A percentile compares a stretch with the other conserved stretches of the same genome.
phyloP scores from a whole-genome alignment of 2,797 vertebrate genomes.

The Cryptoblepharus egeriae region DNA sequence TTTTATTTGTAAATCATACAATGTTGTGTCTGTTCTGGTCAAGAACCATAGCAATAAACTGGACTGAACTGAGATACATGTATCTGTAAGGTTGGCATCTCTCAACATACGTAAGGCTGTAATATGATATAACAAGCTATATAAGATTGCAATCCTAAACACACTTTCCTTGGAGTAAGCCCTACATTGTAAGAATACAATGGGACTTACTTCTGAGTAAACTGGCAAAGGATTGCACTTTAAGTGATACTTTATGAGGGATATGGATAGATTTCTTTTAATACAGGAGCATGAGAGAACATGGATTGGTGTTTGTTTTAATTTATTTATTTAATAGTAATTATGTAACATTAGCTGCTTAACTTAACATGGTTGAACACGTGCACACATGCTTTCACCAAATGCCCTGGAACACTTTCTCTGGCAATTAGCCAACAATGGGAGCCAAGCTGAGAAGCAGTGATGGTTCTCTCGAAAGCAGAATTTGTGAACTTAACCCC shows the following conservation, averaged over 20 bases:
- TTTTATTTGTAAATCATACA: no score
- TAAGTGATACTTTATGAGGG: no score
- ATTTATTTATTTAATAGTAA: neutral
- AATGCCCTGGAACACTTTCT: neutral
- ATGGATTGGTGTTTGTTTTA: neutral
- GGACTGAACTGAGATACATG: no score
- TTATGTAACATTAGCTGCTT: neutral
- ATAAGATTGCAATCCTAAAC: no score
- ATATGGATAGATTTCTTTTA: neutral
- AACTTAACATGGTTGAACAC: neutral
- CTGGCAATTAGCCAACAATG: no score
- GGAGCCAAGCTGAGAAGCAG: neutral
- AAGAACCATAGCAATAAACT: no score
- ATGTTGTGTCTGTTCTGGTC: no score
- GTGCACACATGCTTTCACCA: neutral
- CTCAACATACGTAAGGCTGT: neutral
- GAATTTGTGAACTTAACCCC: neutral
- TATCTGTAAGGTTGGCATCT: neutral
- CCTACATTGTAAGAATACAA: no score
- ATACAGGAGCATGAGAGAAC: neutral
- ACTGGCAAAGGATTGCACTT: no score
- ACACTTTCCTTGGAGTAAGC: no score
- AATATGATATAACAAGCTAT: no score
- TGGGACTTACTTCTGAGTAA: no score
- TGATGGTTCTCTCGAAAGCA: neutral